Evolutionary conservation across 2,888 invertebrate genomes (phyloP).

Genomic region (Schizaphis graminum): DNA sequence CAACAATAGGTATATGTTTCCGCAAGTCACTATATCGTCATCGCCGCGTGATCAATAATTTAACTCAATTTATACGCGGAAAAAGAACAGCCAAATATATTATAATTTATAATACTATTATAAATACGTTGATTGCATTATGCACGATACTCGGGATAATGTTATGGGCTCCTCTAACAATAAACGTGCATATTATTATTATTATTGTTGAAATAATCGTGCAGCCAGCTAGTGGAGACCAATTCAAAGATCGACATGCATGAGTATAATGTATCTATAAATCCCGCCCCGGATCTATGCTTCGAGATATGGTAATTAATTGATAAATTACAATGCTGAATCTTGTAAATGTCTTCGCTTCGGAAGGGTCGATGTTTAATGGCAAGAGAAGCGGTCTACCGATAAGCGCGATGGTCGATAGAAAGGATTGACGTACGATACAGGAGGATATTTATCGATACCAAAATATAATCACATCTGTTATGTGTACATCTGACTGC

Average conservation of each 20-base stretch:
- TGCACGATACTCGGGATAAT: neutral
- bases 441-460: neutral
- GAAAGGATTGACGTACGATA: neutral
- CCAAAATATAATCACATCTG: neutral
- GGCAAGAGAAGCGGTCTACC: neutral
- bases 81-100: neutral
- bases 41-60: constrained; percentile 10
- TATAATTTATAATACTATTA: neutral
- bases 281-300: neutral
- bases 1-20: neutral
- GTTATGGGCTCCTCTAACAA: neutral
- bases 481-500: no score
- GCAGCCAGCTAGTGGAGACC: neutral
- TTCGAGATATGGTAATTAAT: neutral
- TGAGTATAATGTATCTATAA: no score
- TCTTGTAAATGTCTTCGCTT: neutral
- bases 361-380: neutral
- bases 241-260: neutral
- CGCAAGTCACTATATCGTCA: neutral
- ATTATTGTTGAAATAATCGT: neutral
- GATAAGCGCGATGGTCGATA: neutral
- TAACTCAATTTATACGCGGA: neutral
- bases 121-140: neutral
- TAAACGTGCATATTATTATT: neutral
- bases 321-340: neutral